Percentiles rank a stretch among this genome's conserved stretches.
These are phyloP conservation scores for Ornithoptera priamus DNA, from an alignment of 2,888 invertebrate species.

Conservation along the genomic window DNA sequence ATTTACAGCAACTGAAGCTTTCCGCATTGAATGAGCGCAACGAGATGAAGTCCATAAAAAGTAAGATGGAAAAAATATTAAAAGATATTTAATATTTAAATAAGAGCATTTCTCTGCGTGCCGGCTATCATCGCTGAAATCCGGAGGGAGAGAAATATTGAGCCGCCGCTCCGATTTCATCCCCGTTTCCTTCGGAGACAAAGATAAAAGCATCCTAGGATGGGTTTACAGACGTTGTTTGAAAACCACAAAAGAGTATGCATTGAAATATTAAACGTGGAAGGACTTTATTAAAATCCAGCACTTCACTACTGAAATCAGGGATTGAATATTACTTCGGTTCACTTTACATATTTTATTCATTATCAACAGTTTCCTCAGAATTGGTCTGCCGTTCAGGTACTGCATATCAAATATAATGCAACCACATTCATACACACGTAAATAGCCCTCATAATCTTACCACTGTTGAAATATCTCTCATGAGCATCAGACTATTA, in stretches of 20 bases:
- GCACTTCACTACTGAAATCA: background rate
- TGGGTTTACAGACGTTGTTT: slow-evolving; percentile 50
- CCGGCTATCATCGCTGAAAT: slow-evolving; percentile 10
- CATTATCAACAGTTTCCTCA: background rate
- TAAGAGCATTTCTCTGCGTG: slow-evolving; percentile 4
- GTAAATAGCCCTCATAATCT: too few species aligned
- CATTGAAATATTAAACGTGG: slow-evolving; percentile 32
- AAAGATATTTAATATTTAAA: slow-evolving; percentile 18
- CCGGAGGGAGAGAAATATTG: slow-evolving; percentile 29
- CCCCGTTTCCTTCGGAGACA: slow-evolving; percentile 53
- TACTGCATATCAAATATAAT: background rate
- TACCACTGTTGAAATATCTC: too few species aligned
- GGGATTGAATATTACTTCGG: slow-evolving; percentile 11
- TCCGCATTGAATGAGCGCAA: background rate
- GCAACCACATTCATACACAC: too few species aligned
- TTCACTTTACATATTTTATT: background rate
- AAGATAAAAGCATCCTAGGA: slow-evolving; percentile 56
- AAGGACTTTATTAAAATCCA: slow-evolving; percentile 24
- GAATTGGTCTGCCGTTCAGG: background rate
- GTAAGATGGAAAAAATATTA: background rate
- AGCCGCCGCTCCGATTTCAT: slow-evolving; percentile 34
- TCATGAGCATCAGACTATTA: too few species aligned
- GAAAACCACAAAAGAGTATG: slow-evolving; percentile 44
- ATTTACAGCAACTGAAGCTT: too few species aligned
- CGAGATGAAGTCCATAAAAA: background rate